Conservation (phyloP, 2,797 vertebrate species). For the Eulemur coronatus region DNA sequence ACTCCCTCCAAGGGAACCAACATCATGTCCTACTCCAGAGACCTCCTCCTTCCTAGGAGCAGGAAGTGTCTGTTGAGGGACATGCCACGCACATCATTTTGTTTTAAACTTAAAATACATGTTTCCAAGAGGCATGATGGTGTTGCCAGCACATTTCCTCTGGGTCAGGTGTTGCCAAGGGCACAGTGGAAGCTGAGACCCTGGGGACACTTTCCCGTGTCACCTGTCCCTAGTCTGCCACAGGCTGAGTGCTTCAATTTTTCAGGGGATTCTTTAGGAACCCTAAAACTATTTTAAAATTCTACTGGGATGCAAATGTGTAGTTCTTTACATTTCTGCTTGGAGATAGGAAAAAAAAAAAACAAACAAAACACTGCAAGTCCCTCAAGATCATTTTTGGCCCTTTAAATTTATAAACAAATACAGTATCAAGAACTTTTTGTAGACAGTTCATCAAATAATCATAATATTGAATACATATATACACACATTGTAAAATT, state of each 20-base stretch:
- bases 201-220: background rate
- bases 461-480: background rate
- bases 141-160: background rate
- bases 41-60: background rate
- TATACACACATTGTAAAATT: background rate
- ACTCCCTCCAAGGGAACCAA: background rate
- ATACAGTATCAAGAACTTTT: background rate
- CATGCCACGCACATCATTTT: background rate
- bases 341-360: background rate
- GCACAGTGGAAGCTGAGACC: background rate
- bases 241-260: background rate
- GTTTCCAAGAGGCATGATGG: background rate
- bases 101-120: background rate
- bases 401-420: conserved; percentile 9
- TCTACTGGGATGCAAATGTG: background rate
- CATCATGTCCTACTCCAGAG: background rate
- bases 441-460: background rate
- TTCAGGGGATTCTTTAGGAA: background rate
- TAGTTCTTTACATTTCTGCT: background rate
- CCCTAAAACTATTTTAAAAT: background rate
- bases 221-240: background rate
- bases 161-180: background rate
- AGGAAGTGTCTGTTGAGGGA: background rate
- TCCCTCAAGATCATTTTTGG: background rate
- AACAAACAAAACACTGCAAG: background rate